Conservation (phyloP, 2,113 vertebrate species). For the Erpornis zantholeuca region DNA sequence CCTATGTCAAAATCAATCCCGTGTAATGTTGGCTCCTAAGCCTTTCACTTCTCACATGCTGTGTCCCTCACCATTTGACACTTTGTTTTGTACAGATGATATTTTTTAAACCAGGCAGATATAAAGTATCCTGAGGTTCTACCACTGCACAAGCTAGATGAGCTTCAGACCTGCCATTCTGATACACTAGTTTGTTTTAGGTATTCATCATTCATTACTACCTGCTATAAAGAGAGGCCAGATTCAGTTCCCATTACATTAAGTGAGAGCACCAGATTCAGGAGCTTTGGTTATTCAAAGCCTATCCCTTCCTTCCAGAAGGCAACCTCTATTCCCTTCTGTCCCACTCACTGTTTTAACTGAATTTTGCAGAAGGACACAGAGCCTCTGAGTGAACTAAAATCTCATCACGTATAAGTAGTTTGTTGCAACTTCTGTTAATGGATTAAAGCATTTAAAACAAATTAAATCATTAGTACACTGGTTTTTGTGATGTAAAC, state of each 20-base stretch:
- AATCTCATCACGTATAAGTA: fast-evolving
- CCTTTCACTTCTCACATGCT: fast-evolving
- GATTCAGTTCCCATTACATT: background rate
- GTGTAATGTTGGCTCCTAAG: background rate
- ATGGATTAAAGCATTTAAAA: constrained; percentile 34
- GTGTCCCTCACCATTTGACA: background rate
- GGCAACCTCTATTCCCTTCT: background rate
- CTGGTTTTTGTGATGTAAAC: constrained; percentile 3
- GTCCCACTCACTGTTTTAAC: background rate
- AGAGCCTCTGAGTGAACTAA: background rate
- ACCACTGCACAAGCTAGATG: background rate
- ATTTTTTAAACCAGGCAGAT: background rate
- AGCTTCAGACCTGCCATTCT: background rate
- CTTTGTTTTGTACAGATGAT: background rate
- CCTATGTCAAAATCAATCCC: fast-evolving
- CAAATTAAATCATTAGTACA: constrained; percentile 52
- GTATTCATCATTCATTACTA: background rate
- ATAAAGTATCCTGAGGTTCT: background rate
- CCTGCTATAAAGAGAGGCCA: background rate
- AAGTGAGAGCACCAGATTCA: background rate
- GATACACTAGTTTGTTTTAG: background rate
- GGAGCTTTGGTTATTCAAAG: background rate
- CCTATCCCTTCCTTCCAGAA: background rate
- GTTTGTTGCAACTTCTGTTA: constrained; percentile 10
- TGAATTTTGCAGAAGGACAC: background rate